Evolutionary conservation across 2,113 vertebrate genomes (phyloP).

Genomic region (Eretmochelys imbricata): DNA sequence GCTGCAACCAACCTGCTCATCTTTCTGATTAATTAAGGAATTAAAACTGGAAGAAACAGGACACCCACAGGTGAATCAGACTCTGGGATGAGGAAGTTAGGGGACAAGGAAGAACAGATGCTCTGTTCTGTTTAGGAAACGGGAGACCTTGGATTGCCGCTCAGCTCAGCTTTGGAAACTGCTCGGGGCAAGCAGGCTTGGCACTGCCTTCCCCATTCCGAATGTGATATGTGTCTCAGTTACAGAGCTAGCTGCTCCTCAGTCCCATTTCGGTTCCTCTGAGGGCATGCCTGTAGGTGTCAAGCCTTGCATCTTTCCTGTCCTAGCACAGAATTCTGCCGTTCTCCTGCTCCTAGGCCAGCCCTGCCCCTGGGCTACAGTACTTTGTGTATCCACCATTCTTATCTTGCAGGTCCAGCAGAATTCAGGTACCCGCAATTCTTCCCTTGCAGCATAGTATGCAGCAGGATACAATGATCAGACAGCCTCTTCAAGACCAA

Average conservation of each 20-base stretch:
- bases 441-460: neutral
- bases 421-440: neutral
- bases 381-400: neutral
- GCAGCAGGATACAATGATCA: neutral
- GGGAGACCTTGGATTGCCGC: rapidly evolving
- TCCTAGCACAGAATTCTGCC: neutral
- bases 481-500: neutral
- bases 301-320: neutral
- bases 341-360: neutral
- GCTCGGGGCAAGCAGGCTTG: neutral
- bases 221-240: neutral
- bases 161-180: neutral
- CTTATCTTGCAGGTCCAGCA: neutral
- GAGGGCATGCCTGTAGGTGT: neutral
- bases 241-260: neutral
- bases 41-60: neutral
- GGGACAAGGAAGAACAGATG: neutral
- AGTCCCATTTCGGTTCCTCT: neutral
- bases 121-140: neutral
- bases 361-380: neutral
- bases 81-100: neutral
- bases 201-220: neutral
- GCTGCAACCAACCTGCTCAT: neutral
- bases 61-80: neutral
- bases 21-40: neutral